Conservation (phyloP, 2,888 invertebrate genomes). For the Cheilosia grossa region DNA sequence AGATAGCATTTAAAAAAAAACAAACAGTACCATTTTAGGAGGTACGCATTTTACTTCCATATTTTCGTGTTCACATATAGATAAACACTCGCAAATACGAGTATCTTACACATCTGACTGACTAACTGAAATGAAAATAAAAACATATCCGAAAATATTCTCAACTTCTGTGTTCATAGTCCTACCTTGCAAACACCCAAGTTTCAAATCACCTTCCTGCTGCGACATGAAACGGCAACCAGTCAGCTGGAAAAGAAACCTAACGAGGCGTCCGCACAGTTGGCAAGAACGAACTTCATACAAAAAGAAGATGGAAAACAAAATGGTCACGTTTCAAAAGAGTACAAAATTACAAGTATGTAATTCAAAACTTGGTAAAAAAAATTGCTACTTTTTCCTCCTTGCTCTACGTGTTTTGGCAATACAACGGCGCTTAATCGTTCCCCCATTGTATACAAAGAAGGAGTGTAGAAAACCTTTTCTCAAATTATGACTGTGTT, state of each 20-base stretch:
- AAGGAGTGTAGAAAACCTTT: neutral
- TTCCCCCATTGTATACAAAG: neutral
- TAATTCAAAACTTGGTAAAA: constrained; percentile 1
- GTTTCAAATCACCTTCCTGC: neutral
- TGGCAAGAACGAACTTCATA: neutral
- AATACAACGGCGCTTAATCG: neutral
- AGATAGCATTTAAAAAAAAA: too few relatives aligned
- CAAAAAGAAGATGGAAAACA: neutral
- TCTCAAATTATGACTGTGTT: neutral
- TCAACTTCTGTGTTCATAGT: neutral
- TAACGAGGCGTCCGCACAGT: neutral
- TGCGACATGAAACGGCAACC: neutral
- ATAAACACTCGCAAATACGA: too few relatives aligned
- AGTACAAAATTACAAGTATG: neutral
- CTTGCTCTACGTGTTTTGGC: neutral
- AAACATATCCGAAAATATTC: neutral
- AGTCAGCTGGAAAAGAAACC: neutral
- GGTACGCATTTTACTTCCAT: too few relatives aligned
- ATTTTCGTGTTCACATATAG: too few relatives aligned
- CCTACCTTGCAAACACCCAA: neutral
- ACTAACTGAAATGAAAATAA: too few relatives aligned
- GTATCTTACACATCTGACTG: too few relatives aligned
- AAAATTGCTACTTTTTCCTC: neutral
- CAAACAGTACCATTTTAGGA: too few relatives aligned
- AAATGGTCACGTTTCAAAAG: neutral